Conservation (phyloP, 2,113 vertebrate genomes). For the Pachycephala philippinensis region DNA sequence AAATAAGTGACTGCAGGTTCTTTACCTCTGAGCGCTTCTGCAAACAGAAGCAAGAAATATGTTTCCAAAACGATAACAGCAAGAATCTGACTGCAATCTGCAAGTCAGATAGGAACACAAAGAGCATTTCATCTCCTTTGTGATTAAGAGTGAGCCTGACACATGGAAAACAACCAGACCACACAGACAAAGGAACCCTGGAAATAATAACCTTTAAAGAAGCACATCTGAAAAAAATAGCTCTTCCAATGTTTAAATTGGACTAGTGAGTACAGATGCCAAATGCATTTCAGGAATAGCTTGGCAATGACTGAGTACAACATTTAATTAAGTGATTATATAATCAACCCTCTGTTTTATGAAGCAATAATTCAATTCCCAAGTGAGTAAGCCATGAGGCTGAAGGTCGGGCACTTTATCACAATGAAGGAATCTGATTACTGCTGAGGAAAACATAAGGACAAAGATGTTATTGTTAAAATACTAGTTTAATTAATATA, state of each 20-base stretch:
- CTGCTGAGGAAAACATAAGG: constrained; percentile 42
- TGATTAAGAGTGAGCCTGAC: constrained; percentile 36
- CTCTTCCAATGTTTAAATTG: constrained; percentile 17
- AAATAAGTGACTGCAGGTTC: neutral
- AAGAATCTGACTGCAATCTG: constrained; percentile 17
- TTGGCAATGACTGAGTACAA: constrained; percentile 59
- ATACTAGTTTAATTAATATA: constrained; percentile 51
- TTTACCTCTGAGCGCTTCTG: neutral
- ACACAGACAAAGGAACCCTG: constrained; percentile 39
- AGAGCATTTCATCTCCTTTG: constrained; percentile 39
- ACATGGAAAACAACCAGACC: constrained; percentile 32
- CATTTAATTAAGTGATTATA: constrained; percentile 73
- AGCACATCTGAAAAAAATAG: constrained; percentile 31
- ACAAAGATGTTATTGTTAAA: constrained; percentile 39
- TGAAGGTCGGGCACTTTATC: constrained; percentile 52
- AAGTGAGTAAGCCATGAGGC: constrained; percentile 49
- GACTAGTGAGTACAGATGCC: constrained; percentile 10
- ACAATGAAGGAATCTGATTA: constrained; percentile 55
- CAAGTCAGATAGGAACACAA: constrained; percentile 34
- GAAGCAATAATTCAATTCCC: constrained; percentile 67
- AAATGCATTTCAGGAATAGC: constrained; percentile 60
- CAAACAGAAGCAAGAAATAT: neutral
- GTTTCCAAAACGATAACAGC: neutral
- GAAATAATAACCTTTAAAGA: constrained; percentile 52
- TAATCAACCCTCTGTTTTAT: constrained; percentile 64